Evolutionary conservation across 2,888 invertebrate genomes (phyloP).

Genomic region (Pharmacophagus antenor): DNA sequence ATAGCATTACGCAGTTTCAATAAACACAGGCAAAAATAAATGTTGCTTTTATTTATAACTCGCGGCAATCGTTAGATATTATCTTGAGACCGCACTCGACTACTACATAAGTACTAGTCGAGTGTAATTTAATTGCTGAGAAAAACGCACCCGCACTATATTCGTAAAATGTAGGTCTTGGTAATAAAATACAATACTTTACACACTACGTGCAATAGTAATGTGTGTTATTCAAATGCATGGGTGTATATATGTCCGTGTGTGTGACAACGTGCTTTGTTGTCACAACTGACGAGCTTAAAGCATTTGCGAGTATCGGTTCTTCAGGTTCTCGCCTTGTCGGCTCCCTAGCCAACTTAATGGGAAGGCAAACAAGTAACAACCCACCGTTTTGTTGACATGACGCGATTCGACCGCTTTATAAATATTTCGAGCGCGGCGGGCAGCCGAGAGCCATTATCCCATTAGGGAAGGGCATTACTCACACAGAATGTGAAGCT

Average conservation of each 20-base stretch:
- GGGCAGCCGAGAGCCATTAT: constrained; percentile 63
- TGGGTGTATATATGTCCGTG: not conserved
- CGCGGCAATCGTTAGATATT: not conserved
- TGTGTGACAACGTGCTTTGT: constrained; percentile 12
- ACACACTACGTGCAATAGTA: too few species aligned
- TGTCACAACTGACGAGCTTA: constrained; percentile 12
- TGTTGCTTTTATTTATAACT: not conserved
- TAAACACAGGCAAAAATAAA: not conserved
- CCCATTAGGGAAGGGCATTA: constrained; percentile 75
- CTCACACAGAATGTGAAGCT: constrained; percentile 70
- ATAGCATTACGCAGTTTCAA: too few species aligned
- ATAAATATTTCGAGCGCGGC: constrained; percentile 71
- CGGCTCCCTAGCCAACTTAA: constrained; percentile 59
- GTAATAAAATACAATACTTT: not conserved
- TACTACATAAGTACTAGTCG: not conserved
- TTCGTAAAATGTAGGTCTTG: not conserved
- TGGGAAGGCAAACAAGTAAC: constrained; percentile 62
- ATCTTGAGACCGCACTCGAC: not conserved
- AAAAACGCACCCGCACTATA: not conserved
- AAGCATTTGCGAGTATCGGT: constrained; percentile 35
- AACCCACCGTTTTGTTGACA: constrained; percentile 67
- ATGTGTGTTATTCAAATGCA: not conserved
- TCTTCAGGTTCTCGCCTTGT: constrained; percentile 50
- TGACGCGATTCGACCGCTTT: constrained; percentile 67
- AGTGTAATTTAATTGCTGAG: constrained; percentile 1